phyloP scores from a whole-genome alignment of 2,888 invertebrate species.

The Parnassius apollo region DNA sequence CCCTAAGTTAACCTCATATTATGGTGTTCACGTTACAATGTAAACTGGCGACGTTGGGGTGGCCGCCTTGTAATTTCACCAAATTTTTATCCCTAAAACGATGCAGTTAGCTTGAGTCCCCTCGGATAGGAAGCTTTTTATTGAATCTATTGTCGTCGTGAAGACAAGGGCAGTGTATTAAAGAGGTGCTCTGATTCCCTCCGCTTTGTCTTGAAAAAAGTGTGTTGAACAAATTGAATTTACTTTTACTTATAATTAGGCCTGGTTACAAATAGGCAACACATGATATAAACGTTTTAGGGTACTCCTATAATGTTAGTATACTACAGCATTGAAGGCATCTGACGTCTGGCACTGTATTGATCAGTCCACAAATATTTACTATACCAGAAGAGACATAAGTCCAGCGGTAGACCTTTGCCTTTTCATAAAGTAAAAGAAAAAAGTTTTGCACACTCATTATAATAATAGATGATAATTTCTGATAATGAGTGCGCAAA shows the following conservation, averaged over 20 bases:
- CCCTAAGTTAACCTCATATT: constrained; percentile 73
- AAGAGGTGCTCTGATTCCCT: constrained; percentile 57
- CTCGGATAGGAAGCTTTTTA: constrained; percentile 50
- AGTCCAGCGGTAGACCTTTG: no score
- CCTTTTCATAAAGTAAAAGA: no score
- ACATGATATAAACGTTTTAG: no score
- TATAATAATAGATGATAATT: no score
- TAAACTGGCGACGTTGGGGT: constrained; percentile 67
- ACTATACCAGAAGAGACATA: no score
- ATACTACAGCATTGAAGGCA: no score
- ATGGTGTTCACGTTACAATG: constrained; percentile 79
- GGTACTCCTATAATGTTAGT: no score
- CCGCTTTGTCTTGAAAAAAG: constrained; percentile 31
- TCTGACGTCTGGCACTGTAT: no score
- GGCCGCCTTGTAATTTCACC: constrained; percentile 76
- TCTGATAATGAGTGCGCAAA: no score
- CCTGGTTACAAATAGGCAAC: no score
- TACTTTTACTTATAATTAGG: neutral
- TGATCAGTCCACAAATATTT: no score
- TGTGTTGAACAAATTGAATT: constrained; percentile 27
- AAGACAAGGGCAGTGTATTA: constrained; percentile 54
- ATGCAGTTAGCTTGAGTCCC: constrained; percentile 45
- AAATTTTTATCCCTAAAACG: constrained; percentile 74
- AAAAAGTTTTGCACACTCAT: no score
- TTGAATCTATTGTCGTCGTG: constrained; percentile 46